Evolutionary conservation across 1,140 invertebrate genomes (phyloP).

Genomic region (Bombus balteatus): DNA sequence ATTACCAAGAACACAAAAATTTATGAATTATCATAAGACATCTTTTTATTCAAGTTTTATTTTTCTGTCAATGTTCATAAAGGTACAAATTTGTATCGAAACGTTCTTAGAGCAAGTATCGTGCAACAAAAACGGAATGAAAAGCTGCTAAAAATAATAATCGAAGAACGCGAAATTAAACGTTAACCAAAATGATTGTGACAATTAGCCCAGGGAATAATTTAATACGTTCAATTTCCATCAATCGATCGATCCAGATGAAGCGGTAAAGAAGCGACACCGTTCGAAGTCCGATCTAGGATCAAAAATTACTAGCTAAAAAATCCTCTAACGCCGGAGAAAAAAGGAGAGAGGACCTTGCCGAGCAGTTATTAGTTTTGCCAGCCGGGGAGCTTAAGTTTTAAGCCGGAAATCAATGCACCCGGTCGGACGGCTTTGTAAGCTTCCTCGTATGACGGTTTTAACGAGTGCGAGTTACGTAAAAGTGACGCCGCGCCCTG

Average conservation of each 20-base stretch:
- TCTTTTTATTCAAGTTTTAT: too few relatives aligned
- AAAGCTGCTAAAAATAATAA: not conserved
- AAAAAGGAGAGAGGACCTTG: constrained; percentile 54
- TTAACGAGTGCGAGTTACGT: constrained; percentile 68
- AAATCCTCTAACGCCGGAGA: constrained; percentile 64
- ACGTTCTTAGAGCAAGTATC: too few relatives aligned
- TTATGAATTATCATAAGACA: not conserved
- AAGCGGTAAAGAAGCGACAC: constrained; percentile 15
- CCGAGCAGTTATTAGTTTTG: constrained; percentile 72
- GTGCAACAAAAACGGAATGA: not conserved
- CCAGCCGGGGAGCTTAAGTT: constrained; percentile 67
- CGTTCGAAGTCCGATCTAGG: constrained; percentile 36
- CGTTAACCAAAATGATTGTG: not conserved
- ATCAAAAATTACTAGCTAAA: constrained; percentile 67
- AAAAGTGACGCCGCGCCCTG: constrained; percentile 62
- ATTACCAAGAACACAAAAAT: not conserved
- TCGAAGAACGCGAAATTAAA: too few relatives aligned
- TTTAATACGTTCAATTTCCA: constrained; percentile 6
- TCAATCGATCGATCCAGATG: constrained; percentile 6
- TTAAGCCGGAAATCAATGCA: constrained; percentile 72
- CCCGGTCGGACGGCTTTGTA: constrained; percentile 67
- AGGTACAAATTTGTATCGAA: not conserved
- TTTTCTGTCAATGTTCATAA: too few relatives aligned
- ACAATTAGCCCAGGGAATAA: not conserved
- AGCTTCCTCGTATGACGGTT: constrained; percentile 69